phyloP scores from a whole-genome alignment of 2,113 vertebrate species.

The Epinephelus moara region DNA sequence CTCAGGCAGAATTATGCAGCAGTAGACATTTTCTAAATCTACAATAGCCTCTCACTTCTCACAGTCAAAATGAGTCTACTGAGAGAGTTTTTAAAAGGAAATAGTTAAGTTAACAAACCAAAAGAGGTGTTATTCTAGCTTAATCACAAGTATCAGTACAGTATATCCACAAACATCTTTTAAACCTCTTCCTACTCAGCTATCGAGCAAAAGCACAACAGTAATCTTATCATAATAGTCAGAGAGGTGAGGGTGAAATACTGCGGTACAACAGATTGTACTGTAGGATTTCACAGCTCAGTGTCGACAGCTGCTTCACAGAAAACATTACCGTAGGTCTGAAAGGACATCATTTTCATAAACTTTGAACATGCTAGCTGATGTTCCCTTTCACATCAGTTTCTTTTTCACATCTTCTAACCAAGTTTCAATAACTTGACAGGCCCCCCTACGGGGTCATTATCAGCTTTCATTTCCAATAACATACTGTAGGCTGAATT shows the following conservation, averaged over 20 bases:
- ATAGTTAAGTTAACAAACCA: slow-evolving; percentile 9
- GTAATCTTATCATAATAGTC: slow-evolving; percentile 9
- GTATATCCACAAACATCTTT: slow-evolving; percentile 9
- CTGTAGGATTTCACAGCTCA: neutral
- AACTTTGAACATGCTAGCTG: slow-evolving; percentile 21
- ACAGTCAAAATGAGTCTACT: slow-evolving; percentile 13
- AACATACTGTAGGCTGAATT: slow-evolving; percentile 41
- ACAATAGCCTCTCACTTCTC: neutral
- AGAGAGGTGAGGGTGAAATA: neutral
- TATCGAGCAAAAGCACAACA: slow-evolving; percentile 15
- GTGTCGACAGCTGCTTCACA: neutral
- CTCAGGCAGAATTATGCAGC: slow-evolving; percentile 21
- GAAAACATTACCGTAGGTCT: neutral
- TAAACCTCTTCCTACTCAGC: slow-evolving; percentile 19
- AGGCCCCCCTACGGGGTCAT: slow-evolving; percentile 52
- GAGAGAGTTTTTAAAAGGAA: slow-evolving; percentile 4
- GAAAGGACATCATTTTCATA: slow-evolving; percentile 26
- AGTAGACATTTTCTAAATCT: slow-evolving; percentile 15
- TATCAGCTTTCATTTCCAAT: slow-evolving; percentile 71
- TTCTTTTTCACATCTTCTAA: slow-evolving; percentile 42
- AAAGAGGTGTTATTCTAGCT: slow-evolving; percentile 23
- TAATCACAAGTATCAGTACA: neutral
- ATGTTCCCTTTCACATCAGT: slow-evolving; percentile 44
- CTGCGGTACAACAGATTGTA: neutral
- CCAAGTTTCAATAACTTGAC: slow-evolving; percentile 47